These are phyloP conservation scores for Zeugodacus cucurbitae DNA, from an alignment of 1,140 invertebrate genomes.

Conservation along the genomic window DNA sequence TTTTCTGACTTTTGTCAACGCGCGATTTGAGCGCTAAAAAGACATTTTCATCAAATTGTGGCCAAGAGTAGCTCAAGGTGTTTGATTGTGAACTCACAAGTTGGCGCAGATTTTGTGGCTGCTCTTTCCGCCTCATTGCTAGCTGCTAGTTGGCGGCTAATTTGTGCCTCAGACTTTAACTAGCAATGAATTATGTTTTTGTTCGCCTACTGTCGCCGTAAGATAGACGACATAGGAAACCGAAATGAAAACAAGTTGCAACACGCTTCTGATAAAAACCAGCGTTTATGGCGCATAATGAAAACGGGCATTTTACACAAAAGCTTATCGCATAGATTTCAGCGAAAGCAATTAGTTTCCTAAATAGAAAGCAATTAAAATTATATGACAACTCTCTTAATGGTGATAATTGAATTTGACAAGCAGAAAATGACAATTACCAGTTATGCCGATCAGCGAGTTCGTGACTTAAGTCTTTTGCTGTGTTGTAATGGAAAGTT, in stretches of 20 bases:
- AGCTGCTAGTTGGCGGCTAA: neutral
- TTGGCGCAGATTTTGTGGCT: neutral
- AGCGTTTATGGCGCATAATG: neutral
- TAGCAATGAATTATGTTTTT: constrained; percentile 4
- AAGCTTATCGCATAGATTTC: neutral
- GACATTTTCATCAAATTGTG: neutral
- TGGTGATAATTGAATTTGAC: neutral
- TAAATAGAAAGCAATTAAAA: neutral
- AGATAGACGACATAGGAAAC: neutral
- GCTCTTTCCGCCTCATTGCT: constrained; percentile 16
- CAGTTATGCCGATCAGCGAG: neutral
- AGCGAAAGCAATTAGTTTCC: neutral
- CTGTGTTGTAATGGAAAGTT: neutral
- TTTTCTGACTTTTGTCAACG: neutral
- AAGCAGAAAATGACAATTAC: neutral
- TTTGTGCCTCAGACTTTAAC: neutral
- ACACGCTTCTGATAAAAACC: neutral
- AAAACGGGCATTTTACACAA: neutral
- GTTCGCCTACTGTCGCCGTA: neutral
- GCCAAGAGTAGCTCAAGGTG: neutral
- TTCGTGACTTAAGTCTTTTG: neutral
- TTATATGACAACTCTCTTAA: neutral
- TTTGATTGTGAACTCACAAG: neutral
- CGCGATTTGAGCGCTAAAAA: neutral
- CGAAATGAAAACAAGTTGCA: neutral